phyloP scores from a whole-genome alignment of 92 coral and sea anemone genomes.

The Phenganax marumi region DNA sequence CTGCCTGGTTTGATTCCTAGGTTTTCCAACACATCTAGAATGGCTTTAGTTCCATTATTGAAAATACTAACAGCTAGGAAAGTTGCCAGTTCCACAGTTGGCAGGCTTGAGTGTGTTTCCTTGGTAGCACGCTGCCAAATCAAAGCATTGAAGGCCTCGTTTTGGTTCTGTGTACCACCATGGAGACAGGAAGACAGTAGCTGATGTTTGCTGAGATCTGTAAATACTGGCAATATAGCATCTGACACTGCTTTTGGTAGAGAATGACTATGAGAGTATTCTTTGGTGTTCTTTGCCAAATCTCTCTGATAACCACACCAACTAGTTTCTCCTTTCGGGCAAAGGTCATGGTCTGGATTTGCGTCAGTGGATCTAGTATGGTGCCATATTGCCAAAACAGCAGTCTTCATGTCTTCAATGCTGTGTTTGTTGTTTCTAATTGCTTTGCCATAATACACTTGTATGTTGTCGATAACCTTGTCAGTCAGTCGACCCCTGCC shows the following conservation, averaged over 20 bases:
- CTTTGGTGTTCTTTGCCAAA: constrained; percentile 31
- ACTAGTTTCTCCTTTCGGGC: constrained; percentile 16
- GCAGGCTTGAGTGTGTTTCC: constrained; percentile 46
- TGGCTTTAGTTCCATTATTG: constrained; percentile 37
- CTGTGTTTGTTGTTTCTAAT: constrained; percentile 52
- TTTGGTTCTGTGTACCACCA: constrained; percentile 33
- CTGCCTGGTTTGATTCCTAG: constrained; percentile 44
- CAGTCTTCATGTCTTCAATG: constrained; percentile 47
- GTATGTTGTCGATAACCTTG: constrained; percentile 50
- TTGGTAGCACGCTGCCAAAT: constrained; percentile 35
- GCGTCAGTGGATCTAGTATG: constrained; percentile 53
- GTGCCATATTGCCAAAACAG: constrained; percentile 64
- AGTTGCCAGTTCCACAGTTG: constrained; percentile 45
- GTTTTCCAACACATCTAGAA: constrained; percentile 17
- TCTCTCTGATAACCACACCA: constrained; percentile 57
- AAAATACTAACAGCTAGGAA: constrained; percentile 35
- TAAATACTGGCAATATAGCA: constrained; percentile 12
- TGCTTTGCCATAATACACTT: constrained; percentile 58
- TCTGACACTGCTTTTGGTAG: constrained; percentile 25
- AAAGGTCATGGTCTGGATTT: constrained; percentile 15
- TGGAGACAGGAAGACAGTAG: constrained; percentile 7
- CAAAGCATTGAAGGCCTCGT: too few relatives aligned
- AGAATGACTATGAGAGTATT: constrained; percentile 33
- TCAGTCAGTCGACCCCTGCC: constrained; percentile 54
- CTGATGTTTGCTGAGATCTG: background rate